Conservation (phyloP, 1,140 invertebrate species). For the Zaprionus tsacasi region DNA sequence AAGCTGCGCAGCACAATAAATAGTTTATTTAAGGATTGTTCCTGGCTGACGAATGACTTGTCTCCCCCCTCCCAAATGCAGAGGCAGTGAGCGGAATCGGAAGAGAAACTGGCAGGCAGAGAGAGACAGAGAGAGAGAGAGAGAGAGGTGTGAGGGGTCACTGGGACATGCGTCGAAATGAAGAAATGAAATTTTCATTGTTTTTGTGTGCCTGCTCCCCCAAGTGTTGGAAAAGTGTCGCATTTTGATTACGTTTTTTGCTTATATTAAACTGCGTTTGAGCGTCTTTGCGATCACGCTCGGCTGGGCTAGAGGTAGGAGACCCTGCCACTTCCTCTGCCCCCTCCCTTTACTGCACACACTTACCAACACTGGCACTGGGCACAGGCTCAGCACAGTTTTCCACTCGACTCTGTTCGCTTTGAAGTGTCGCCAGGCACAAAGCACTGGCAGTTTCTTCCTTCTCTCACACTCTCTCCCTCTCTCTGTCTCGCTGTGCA, state of each 20-base stretch:
- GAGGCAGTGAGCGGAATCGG: conserved; percentile 4
- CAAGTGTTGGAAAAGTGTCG: conserved; percentile 81
- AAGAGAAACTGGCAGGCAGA: not conserved
- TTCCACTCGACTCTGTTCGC: conserved; percentile 48
- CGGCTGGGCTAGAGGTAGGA: conserved; percentile 34
- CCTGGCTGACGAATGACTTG: conserved; percentile 53
- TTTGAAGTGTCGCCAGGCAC: conserved; percentile 52
- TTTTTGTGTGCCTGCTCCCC: conserved; percentile 47
- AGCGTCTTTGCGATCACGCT: conserved; percentile 53
- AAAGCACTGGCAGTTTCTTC: not conserved
- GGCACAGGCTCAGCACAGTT: not conserved
- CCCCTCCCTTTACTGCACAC: not conserved
- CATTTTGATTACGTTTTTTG: conserved; percentile 80
- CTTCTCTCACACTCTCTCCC: not conserved
- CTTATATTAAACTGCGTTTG: conserved; percentile 70
- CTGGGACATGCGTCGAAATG: conserved; percentile 65
- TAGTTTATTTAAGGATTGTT: conserved; percentile 77
- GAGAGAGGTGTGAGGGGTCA: not conserved
- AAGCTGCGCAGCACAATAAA: conserved; percentile 59
- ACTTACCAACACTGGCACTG: not conserved
- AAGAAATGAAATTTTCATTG: conserved; percentile 80
- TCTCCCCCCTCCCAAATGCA: not conserved
- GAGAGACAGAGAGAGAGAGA: not conserved
- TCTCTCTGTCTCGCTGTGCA: conserved; percentile 1
- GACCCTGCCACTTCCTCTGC: not conserved